Evolutionary conservation across 1,140 invertebrate species (phyloP).

Genomic region (Leptopilina clavipes): DNA sequence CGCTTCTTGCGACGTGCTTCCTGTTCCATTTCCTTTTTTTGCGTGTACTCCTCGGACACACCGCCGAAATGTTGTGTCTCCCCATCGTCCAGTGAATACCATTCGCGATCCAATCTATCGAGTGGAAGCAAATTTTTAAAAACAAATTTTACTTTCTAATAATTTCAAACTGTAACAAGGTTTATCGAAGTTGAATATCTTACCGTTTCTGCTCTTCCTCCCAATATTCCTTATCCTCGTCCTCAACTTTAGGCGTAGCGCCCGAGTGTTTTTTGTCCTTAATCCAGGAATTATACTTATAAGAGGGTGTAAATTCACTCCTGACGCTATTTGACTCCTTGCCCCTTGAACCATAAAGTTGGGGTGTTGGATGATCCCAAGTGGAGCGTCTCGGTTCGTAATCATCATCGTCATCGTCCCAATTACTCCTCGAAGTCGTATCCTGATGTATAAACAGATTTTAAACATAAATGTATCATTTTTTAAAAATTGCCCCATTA

Average conservation of each 20-base stretch:
- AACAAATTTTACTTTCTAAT: background rate
- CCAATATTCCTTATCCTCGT: slow-evolving; percentile 88
- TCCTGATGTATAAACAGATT: slow-evolving; percentile 74
- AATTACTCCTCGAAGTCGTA: slow-evolving; percentile 84
- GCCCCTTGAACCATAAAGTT: slow-evolving; percentile 72
- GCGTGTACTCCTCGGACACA: slow-evolving; percentile 92
- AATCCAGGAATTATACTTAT: slow-evolving; percentile 89
- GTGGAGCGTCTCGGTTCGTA: slow-evolving; percentile 82
- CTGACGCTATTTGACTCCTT: slow-evolving; percentile 74
- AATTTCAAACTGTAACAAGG: background rate
- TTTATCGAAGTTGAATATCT: too few species aligned
- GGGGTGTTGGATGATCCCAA: slow-evolving; percentile 95
- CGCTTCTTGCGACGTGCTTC: slow-evolving; percentile 93
- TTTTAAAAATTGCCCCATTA: too few species aligned
- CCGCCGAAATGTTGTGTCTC: slow-evolving; percentile 94
- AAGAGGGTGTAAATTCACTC: slow-evolving; percentile 87
- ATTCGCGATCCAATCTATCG: slow-evolving; percentile 90
- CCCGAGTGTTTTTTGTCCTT: slow-evolving; percentile 80
- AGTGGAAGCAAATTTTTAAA: too few species aligned
- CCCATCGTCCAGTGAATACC: slow-evolving; percentile 96
- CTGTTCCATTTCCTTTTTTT: slow-evolving; percentile 93
- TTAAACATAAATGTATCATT: too few species aligned
- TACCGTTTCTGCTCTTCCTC: slow-evolving; percentile 90
- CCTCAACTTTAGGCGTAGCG: slow-evolving; percentile 77
- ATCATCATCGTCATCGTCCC: slow-evolving; percentile 91